phyloP scores from a whole-genome alignment of 2,113 vertebrate genomes.

The Benitochromis conjunctus region DNA sequence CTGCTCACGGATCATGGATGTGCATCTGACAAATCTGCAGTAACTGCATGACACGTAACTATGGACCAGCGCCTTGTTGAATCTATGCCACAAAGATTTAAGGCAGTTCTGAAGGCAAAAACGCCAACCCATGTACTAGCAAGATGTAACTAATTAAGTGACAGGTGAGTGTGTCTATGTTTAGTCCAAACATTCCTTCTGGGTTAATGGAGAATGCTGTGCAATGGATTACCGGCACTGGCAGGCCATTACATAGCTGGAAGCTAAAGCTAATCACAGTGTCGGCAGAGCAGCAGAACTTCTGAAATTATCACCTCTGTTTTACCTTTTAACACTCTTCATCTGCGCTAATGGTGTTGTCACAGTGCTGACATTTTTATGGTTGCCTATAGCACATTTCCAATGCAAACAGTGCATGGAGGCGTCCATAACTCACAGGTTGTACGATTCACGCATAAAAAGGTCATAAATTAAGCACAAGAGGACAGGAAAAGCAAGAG shows the following conservation, averaged over 20 bases:
- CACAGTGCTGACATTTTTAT: constrained; percentile 44
- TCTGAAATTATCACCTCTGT: constrained; percentile 33
- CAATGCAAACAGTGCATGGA: constrained; percentile 30
- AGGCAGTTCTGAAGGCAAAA: background rate
- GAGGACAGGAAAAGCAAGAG: background rate
- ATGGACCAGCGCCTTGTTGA: background rate
- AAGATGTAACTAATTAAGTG: background rate
- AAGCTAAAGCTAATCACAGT: constrained; percentile 16
- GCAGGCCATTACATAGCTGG: constrained; percentile 58
- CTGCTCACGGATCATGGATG: background rate
- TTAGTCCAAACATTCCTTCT: background rate
- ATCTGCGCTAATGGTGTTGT: constrained; percentile 51
- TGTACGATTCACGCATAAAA: constrained; percentile 11
- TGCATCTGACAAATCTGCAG: background rate
- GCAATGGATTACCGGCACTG: constrained; percentile 66
- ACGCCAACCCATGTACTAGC: background rate
- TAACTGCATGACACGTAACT: fast-evolving
- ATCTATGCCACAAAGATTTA: background rate
- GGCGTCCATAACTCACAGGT: constrained; percentile 30
- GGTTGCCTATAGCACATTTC: constrained; percentile 19
- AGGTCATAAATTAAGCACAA: background rate
- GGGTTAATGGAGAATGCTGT: background rate
- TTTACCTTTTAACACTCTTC: constrained; percentile 68
- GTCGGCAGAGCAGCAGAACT: constrained; percentile 3
- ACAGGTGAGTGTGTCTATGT: background rate